Evolutionary conservation across 2,888 invertebrate genomes (phyloP), one percentile per base, ranked within the genome.

Genomic region (Anoplius nigerrimus): DNA sequence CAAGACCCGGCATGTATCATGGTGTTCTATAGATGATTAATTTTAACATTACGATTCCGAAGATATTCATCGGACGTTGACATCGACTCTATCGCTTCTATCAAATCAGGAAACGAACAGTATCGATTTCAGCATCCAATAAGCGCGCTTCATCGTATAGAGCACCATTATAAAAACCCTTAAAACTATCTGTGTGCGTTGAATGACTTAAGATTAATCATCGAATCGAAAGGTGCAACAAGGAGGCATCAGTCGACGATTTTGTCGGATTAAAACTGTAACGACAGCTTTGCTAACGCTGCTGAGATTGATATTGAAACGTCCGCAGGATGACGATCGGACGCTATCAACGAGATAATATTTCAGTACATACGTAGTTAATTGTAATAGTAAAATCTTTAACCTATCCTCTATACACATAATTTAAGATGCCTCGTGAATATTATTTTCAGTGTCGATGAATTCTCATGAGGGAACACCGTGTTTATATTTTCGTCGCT

Each of bases 81-180:
- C 34, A 1, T 6, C 34, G 6, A 34, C 11, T 13, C 11, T 13
- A 13, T 6, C 34, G 34, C 11, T 6, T 34, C 11, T 34, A n/a
- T n/a, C n/a, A n/a, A n/a, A n/a, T n/a, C n/a, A n/a, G n/a, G n/a
- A n/a, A n/a, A n/a, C n/a, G n/a, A n/a, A 16, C 48, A 16, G n/a
- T n/a, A n/a, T 18, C 16, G 48, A n/a, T 13, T 5, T 13, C 48
- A 13, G 11, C 4, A 13, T 48, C 48, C 27, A 15, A 34, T 4
- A 24, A 18, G 20, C n/a, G 54, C 0, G 51, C 71, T 65, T 52
- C 58, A 61, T 59, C 46, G 53, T 63, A 66, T 79, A 80, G 81
- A 84, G 79, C 82, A 86, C 81, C 84, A 80, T 85, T 83, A 82
- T 83, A 85, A 82, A 81, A 82, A 84, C 80, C 74, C 84, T 84